Evolutionary conservation across 2,888 invertebrate species (phyloP).

Genomic region (Frankliniella fusca): DNA sequence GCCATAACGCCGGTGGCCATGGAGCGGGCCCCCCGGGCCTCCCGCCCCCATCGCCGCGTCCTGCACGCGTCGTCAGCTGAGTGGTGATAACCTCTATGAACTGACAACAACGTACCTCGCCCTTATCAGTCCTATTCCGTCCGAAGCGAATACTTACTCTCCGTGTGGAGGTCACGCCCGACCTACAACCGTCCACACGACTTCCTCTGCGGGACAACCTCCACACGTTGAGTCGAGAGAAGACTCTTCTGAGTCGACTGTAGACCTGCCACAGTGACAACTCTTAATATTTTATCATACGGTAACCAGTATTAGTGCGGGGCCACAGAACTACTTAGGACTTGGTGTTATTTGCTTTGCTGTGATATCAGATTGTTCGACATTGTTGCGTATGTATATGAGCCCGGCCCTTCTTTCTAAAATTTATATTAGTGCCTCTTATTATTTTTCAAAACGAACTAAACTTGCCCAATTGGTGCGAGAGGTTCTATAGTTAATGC

Average conservation of each 20-base stretch:
- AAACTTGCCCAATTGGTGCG: background rate
- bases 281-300: conserved; percentile 29
- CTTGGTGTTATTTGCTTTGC: background rate
- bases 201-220: background rate
- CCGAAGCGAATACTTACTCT: background rate
- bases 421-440: background rate
- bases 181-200: background rate
- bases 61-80: background rate
- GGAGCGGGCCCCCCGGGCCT: background rate
- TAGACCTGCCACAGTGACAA: background rate
- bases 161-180: background rate
- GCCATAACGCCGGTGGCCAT: background rate
- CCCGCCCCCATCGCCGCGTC: background rate
- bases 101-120: background rate
- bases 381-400: background rate
- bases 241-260: background rate
- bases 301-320: conserved; percentile 10
- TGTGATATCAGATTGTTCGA: background rate
- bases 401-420: background rate
- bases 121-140: background rate
- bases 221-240: background rate
- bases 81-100: background rate
- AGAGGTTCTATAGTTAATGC: background rate
- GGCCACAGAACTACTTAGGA: background rate
- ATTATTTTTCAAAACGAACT: background rate